These are phyloP conservation scores for Pachyseris speciosa DNA, from an alignment of 64 coral and sea anemone species.

Conservation along the genomic window DNA sequence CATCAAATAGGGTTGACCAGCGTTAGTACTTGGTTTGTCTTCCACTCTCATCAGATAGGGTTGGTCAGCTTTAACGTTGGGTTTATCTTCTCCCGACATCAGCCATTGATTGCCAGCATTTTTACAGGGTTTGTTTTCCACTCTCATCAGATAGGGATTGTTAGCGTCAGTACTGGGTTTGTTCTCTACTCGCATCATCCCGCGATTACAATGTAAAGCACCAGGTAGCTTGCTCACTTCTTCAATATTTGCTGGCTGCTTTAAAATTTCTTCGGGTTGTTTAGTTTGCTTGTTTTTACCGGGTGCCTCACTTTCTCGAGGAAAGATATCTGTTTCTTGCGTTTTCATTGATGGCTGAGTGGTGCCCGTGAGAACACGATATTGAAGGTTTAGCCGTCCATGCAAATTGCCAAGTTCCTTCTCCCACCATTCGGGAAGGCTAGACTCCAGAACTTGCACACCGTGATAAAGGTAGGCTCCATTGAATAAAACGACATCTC, in stretches of 20 bases:
- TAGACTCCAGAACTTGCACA: background rate
- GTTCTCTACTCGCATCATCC: background rate
- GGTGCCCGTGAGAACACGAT: background rate
- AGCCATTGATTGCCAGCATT: no score
- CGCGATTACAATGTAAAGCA: background rate
- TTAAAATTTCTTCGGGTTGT: no score
- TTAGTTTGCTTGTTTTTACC: no score
- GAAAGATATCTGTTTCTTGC: background rate
- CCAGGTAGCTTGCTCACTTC: no score
- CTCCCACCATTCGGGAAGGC: background rate
- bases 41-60: background rate
- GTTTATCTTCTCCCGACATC: no score
- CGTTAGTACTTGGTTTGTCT: background rate
- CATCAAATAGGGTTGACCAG: background rate
- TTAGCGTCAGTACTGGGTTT: no score
- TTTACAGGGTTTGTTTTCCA: background rate
- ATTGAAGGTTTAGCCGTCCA: conserved; percentile 19
- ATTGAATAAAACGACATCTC: conserved; percentile 1
- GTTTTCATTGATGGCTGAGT: background rate
- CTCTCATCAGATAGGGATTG: background rate
- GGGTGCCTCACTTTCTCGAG: no score
- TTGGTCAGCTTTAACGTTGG: background rate
- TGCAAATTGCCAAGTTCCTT: background rate
- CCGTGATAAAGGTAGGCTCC: conserved; percentile 12
- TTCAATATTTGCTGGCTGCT: no score